These are phyloP conservation scores for Nemotelus nigrinus DNA, from an alignment of 2,888 invertebrate genomes.

Conservation along the genomic window DNA sequence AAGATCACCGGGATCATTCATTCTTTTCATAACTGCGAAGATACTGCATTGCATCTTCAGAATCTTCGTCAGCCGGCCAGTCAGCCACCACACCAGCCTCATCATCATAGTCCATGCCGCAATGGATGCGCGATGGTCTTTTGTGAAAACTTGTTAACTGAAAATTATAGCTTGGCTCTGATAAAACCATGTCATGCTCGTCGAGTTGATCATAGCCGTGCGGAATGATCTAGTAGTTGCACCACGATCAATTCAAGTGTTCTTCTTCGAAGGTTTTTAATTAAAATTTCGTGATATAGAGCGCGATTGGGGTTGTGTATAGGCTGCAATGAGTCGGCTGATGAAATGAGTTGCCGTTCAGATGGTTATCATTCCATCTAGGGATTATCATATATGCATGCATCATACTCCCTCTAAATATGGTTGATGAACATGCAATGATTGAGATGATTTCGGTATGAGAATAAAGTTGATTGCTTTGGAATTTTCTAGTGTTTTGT, in stretches of 20 bases:
- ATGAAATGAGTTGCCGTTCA: no score
- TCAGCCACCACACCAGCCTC: no score
- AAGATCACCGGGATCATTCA: not conserved
- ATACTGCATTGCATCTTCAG: no score
- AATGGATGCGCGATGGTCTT: not conserved
- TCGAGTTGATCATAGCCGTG: not conserved
- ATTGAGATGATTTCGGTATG: not conserved
- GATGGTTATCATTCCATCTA: not conserved
- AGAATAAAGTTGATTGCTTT: not conserved
- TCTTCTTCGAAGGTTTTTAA: conserved; percentile 11
- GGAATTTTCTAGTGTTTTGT: not conserved
- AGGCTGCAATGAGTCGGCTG: no score
- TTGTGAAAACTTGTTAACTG: not conserved
- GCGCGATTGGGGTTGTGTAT: not conserved
- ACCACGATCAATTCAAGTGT: conserved; percentile 2
- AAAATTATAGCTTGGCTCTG: not conserved
- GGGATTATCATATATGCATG: not conserved
- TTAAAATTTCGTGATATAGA: conserved; percentile 22
- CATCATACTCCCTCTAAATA: not conserved
- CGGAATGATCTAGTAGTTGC: not conserved
- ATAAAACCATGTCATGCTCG: not conserved
- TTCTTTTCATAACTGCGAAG: not conserved
- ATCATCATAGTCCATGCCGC: no score
- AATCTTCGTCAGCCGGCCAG: no score
- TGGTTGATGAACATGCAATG: not conserved